Evolutionary conservation across 1,140 invertebrate species (phyloP), one percentile per base, ranked within the genome.

Genomic region (Tetranychus cinnabarinus): DNA sequence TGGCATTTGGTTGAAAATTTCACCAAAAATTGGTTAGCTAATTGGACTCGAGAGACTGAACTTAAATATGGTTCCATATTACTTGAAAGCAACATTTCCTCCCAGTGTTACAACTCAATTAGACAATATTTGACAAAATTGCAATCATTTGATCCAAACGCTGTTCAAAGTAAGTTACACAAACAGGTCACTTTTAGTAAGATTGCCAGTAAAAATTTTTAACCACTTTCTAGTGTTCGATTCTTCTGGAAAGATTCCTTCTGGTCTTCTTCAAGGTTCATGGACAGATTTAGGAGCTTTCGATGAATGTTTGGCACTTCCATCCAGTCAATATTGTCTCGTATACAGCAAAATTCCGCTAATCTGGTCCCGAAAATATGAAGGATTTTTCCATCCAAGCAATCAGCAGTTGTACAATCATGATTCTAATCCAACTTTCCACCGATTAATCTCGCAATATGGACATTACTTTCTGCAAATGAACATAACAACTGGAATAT

Each of bases 161-260:
- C 86, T 88, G 68, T 85, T 86, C 69, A 42, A 42, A 42, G 39
- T 42, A 10, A 42, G 39, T 42, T 6, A 42, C 23, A 23, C 23
- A 23, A n/a, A n/a, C n/a, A n/a, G n/a, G n/a, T 23, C 23, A 23
- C 23, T 23, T 42, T 42, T 42, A 10, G 10, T 42, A 42, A 42
- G 23, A 0, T 42, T 42, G 39, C 1, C 5, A 42, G 5, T 6
- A 42, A 6, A 6, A 42, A 42, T 42, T 42, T 42, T 42, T 10
- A 5, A 42, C 39, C 39, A 42, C 15, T n/a, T 52, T 23, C 8
- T 23, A 52, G 50, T 52, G 50, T 1, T 52, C n/a, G 50, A 52
- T 23, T 56, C 61, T 10, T 58, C 37, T 13, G 61, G 55, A 3
- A 59, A 59, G 45, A 39, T 57, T 2, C 61, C 61, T 7, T 31